phyloP scores from a whole-genome alignment of 2,888 invertebrate species.

The Cepaea hortensis region DNA sequence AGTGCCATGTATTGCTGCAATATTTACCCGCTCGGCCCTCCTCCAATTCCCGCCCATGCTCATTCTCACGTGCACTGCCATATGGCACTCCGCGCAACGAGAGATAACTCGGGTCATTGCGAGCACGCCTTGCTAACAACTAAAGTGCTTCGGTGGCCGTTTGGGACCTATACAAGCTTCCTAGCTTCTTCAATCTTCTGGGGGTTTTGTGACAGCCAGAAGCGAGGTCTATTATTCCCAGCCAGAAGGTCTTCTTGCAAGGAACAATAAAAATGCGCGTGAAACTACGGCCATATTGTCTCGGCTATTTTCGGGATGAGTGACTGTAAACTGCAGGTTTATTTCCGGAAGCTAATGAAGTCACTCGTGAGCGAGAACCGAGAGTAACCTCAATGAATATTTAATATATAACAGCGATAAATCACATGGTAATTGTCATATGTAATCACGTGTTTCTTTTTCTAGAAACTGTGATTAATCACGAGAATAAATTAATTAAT shows the following conservation, averaged over 20 bases:
- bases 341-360: background rate
- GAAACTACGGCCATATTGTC: conserved; percentile 34
- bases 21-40: conserved; percentile 33
- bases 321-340: conserved; percentile 24
- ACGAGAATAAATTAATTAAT: background rate
- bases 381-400: background rate
- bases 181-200: conserved; percentile 23
- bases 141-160: conserved; percentile 25
- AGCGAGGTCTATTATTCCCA: conserved; percentile 7
- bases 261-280: conserved; percentile 31
- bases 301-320: conserved; percentile 40
- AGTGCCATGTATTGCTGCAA: conserved; percentile 28
- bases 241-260: conserved; percentile 4
- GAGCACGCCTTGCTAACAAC: conserved; percentile 28
- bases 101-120: conserved; percentile 25
- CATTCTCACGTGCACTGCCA: conserved; percentile 44
- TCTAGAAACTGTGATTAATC: background rate
- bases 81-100: conserved; percentile 41
- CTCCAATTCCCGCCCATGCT: conserved; percentile 33
- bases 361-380: background rate
- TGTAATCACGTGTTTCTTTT: background rate
- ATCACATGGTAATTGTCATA: background rate
- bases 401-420: background rate
- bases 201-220: conserved; percentile 12
- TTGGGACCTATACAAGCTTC: conserved; percentile 24